phyloP scores from a whole-genome alignment of 2,113 vertebrate species.

The Istiophorus platypterus region DNA sequence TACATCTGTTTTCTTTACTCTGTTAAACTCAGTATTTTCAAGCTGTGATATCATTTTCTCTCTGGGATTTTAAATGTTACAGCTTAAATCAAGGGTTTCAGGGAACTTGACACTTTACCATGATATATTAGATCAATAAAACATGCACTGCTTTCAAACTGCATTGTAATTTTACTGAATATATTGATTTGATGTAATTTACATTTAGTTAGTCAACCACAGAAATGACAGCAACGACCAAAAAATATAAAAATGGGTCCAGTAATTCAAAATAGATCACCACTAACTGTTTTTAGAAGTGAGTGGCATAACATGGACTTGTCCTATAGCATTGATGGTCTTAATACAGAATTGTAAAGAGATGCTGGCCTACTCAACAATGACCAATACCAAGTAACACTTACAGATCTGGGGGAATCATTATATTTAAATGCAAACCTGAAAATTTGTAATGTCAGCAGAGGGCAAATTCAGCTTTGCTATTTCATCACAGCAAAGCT shows the following conservation, averaged over 20 bases:
- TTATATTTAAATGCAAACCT: constrained; percentile 22
- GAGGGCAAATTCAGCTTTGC: neutral
- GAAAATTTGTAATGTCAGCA: constrained; percentile 4
- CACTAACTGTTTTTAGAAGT: neutral
- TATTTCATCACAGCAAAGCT: constrained; percentile 33
- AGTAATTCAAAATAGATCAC: neutral
- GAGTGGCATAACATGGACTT: neutral
- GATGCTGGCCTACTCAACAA: neutral
- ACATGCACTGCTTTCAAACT: neutral
- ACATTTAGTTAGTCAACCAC: constrained; percentile 1
- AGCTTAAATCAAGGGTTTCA: neutral
- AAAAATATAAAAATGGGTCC: neutral
- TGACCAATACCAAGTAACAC: neutral
- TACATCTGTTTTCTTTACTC: neutral
- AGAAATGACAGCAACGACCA: constrained; percentile 11
- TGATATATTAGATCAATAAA: constrained; percentile 19
- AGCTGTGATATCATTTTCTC: neutral
- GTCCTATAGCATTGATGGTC: neutral
- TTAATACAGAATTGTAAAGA: neutral
- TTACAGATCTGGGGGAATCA: constrained; percentile 1
- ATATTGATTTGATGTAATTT: constrained; percentile 27
- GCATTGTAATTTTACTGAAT: neutral
- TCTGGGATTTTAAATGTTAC: neutral
- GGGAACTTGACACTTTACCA: neutral
- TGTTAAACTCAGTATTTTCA: neutral